Conservation (phyloP, 1,140 invertebrate genomes). For the Pemphigus obesinymphae region DNA sequence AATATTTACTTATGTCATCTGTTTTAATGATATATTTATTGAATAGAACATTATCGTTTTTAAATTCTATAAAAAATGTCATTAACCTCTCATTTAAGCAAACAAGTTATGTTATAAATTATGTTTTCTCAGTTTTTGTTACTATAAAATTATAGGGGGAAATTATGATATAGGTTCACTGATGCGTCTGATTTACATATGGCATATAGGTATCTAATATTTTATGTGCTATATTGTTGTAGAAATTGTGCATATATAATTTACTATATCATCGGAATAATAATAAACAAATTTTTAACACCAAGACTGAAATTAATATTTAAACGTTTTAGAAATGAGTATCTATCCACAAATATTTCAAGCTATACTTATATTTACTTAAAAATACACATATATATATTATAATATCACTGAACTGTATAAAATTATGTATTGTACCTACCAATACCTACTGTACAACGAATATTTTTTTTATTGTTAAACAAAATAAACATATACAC, state of each 20-base stretch:
- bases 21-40: not conserved
- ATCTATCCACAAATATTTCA: not conserved
- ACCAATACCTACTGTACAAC: too few relatives aligned
- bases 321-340: not conserved
- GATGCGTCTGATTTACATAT: not conserved
- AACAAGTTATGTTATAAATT: not conserved
- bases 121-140: not conserved
- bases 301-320: not conserved
- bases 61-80: not conserved
- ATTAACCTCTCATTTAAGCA: not conserved
- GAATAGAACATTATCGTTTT: not conserved
- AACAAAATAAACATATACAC: not conserved
- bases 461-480: constrained; percentile 4
- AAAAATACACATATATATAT: not conserved
- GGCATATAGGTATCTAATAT: not conserved
- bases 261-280: not conserved
- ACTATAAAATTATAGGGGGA: not conserved
- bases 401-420: not conserved
- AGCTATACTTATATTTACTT: not conserved
- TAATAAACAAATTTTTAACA: not conserved
- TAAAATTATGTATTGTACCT: not conserved
- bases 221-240: not conserved
- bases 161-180: not conserved
- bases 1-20: not conserved
- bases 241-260: not conserved